phyloP scores from a whole-genome alignment of 1,140 invertebrate species.

The Dendroctonus ponderosae region DNA sequence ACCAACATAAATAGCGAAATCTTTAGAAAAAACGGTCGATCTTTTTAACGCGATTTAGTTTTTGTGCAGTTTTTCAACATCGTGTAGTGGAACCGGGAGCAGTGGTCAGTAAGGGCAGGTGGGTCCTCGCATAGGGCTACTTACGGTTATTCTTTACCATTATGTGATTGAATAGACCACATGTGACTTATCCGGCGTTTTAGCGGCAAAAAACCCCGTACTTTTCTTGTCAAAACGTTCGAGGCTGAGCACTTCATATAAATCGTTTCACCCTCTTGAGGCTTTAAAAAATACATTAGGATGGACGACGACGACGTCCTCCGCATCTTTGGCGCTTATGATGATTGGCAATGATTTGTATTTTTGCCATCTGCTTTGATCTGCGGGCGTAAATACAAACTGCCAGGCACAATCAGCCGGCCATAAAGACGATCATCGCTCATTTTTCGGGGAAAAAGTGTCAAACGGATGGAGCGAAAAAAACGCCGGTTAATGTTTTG shows the following conservation, averaged over 20 bases:
- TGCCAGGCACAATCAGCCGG: constrained; percentile 8
- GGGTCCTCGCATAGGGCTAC: constrained; percentile 25
- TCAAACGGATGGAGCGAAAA: constrained; percentile 13
- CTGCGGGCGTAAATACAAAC: constrained; percentile 25
- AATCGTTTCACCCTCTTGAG: background rate
- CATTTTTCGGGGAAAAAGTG: constrained; percentile 12
- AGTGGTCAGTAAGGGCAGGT: constrained; percentile 31
- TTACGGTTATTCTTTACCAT: constrained; percentile 26
- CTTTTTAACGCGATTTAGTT: constrained; percentile 29
- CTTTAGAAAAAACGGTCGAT: constrained; percentile 2
- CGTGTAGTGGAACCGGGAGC: constrained; percentile 3
- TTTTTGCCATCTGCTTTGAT: constrained; percentile 16
- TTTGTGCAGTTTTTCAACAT: constrained; percentile 27
- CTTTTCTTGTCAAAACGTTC: constrained; percentile 16
- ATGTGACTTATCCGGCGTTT: constrained; percentile 34
- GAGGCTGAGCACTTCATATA: constrained; percentile 7
- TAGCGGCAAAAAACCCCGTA: constrained; percentile 31
- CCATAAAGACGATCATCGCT: constrained; percentile 1
- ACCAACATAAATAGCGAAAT: background rate
- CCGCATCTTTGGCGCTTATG: background rate
- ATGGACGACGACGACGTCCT: background rate
- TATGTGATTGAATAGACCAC: constrained; percentile 30
- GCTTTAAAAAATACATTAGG: background rate
- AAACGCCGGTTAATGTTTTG: constrained; percentile 30
- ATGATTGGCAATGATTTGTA: background rate